Evolutionary conservation across 2,888 invertebrate species (phyloP), one percentile per base, ranked within the genome.

Genomic region (Hybos culiciformis): DNA sequence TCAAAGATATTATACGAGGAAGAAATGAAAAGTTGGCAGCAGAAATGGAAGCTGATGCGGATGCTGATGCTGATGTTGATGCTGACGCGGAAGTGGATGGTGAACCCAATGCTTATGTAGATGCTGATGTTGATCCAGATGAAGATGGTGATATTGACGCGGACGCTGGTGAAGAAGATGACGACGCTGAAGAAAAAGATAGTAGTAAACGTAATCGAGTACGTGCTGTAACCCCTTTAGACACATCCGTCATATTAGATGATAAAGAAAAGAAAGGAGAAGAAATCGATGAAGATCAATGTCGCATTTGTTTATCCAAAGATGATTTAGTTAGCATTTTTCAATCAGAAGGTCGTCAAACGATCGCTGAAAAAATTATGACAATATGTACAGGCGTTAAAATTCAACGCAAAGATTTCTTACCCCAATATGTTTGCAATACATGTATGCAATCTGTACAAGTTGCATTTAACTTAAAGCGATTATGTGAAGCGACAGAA

Each of bases 341-440:
- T 38, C 57, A 56, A 29, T 44, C 53, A 4, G 59, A 59, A n/a
- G 55, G 54, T n/a, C 48, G 54, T 9, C 55, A 53, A 36, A 55
- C 60, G 5, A 60, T 66, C 11, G 66, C 66, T 9, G 66, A 67
- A 42, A 59, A 66, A 53, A 50, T 68, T 44, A 61, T 67, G 60
- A 52, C 53, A 4, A 52, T 67, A 20, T 67, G 68, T 43, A 60
- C 67, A n/a, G 54, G 53, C 5, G 61, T 68, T 3, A 58, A 58
- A 44, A 64, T 69, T 39, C 54, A 56, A 11, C 55, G 53, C 21
- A 62, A 63, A 47, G 69, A 69, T 51, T 66, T 59, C 41, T 57
- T 69, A 48, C 69, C 69, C 3, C 63, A 66, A 44, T 63, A 56
- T 38, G 62, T 69, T 18, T 69, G 69, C 49, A 52, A 53, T 18